Base-by-base conservation (phyloP, 2,888 invertebrate species). In the Tribolium freemani region DNA sequence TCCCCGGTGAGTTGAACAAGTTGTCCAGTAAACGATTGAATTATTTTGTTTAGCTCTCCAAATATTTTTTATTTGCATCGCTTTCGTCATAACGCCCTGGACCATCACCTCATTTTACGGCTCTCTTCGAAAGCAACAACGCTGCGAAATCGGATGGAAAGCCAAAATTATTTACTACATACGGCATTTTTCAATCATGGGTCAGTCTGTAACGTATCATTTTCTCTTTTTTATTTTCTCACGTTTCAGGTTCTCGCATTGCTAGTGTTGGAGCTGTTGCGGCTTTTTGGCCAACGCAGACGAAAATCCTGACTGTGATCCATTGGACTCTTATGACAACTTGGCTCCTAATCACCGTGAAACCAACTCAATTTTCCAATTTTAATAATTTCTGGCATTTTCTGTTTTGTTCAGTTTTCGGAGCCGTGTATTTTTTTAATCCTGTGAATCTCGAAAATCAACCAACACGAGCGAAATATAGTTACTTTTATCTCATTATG, bases 221-320 rank as follows among this genome's bases (percentile, higher is more conserved):
- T 45, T 45, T 6, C 11, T 10, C 8, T 3, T 45, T 45, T 10
- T 45, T 45, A 54, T 54, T 30, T 8, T 51, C 20, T 6, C 5
- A 51, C 6, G 2, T 54, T 54, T 54, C 54, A 54, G 54, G n/a
- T 5, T 54, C 54, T 10, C n/a, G 54, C 5, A 54, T 54, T 30
- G n/a, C 8, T 10, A 10, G 54, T 30, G 26, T 31, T 11, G 8
- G 10, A 0, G 26, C 10, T 11, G 54, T 11, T 10, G 13, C 26
- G 13, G 54, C 54, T n/a, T 26, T 54, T 3, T 54, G 54, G 54
- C 54, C 54, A 6, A 5, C 8, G 0, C 31, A 54, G 0, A 30
- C 30, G 5, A 21, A 21, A 30, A 10, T 26, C 0, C 1, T 30
- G 5, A 30, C 26, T 31, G 8, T 30, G 6, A 30, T 11, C 13